Conservation (phyloP, 2,797 vertebrate genomes). For the Poliocrania exsul region DNA sequence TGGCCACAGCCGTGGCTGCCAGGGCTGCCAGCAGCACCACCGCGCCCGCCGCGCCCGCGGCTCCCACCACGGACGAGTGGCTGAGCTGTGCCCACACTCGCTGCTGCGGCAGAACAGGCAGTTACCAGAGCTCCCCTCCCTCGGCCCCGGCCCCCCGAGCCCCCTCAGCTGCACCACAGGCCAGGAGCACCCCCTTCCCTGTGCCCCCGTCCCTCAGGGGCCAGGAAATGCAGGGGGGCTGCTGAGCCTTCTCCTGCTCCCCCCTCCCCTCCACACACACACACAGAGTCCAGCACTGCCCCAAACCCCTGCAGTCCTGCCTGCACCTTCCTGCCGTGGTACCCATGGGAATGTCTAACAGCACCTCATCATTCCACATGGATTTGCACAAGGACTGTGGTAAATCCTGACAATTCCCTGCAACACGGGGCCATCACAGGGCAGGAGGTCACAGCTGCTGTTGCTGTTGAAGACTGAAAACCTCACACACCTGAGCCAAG, state of each 20-base stretch:
- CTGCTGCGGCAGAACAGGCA: slow-evolving; percentile 63
- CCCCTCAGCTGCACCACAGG: not conserved
- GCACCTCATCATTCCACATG: rapidly evolving
- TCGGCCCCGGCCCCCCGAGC: rapidly evolving
- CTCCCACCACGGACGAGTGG: slow-evolving; percentile 66
- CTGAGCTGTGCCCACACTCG: slow-evolving; percentile 52
- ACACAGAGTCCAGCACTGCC: not conserved
- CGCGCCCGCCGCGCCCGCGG: slow-evolving; percentile 59
- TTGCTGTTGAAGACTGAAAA: slow-evolving; percentile 45
- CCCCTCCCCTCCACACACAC: rapidly evolving
- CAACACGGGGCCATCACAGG: not conserved
- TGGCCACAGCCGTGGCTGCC: slow-evolving; percentile 14
- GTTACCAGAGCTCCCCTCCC: not conserved
- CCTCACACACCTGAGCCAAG: not conserved
- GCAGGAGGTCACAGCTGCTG: slow-evolving; percentile 37
- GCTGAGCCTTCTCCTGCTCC: not conserved
- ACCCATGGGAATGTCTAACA: slow-evolving; percentile 32
- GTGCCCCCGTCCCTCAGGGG: not conserved
- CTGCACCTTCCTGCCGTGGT: not conserved
- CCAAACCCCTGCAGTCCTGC: rapidly evolving
- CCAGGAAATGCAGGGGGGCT: not conserved
- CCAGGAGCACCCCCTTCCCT: not conserved
- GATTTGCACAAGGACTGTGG: not conserved
- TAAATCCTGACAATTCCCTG: not conserved
- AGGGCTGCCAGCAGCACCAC: slow-evolving; percentile 45